These are phyloP conservation scores for Anoncus sp. DNA, from an alignment of 2,888 invertebrate genomes.

Conservation along the genomic window DNA sequence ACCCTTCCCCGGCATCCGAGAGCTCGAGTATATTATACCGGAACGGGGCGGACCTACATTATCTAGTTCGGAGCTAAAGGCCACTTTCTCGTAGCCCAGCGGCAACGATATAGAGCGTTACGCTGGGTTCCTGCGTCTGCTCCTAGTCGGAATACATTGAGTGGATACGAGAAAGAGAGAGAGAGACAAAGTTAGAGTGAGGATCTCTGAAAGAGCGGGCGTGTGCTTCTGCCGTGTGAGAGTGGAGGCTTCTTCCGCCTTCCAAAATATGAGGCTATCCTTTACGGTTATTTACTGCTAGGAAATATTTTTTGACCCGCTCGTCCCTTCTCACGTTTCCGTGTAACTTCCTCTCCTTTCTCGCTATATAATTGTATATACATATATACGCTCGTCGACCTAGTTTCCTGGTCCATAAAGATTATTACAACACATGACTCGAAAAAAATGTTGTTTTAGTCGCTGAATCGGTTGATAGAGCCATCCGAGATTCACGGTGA, in stretches of 20 bases:
- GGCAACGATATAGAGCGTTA: slow-evolving; percentile 34
- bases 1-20: too few relatives aligned
- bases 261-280: slow-evolving; percentile 76
- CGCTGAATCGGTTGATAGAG: not conserved
- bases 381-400: slow-evolving; percentile 22
- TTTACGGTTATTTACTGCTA: slow-evolving; percentile 73
- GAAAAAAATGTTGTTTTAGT: slow-evolving; percentile 64
- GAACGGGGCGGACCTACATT: slow-evolving; percentile 73
- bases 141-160: slow-evolving; percentile 38
- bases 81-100: slow-evolving; percentile 71
- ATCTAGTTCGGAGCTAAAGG: slow-evolving; percentile 74
- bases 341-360: slow-evolving; percentile 47
- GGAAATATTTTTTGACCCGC: slow-evolving; percentile 48
- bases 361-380: slow-evolving; percentile 15
- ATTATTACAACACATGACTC: slow-evolving; percentile 62
- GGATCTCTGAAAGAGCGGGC: slow-evolving; percentile 46
- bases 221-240: slow-evolving; percentile 63
- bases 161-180: slow-evolving; percentile 40
- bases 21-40: slow-evolving; percentile 71
- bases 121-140: slow-evolving; percentile 30
- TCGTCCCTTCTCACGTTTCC: slow-evolving; percentile 33
- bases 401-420: slow-evolving; percentile 71
- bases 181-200: not conserved
- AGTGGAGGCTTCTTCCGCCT: slow-evolving; percentile 72
- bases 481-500: not conserved